These are phyloP conservation scores for Chrysolina americana DNA, from an alignment of 2,888 invertebrate species.

Conservation along the genomic window DNA sequence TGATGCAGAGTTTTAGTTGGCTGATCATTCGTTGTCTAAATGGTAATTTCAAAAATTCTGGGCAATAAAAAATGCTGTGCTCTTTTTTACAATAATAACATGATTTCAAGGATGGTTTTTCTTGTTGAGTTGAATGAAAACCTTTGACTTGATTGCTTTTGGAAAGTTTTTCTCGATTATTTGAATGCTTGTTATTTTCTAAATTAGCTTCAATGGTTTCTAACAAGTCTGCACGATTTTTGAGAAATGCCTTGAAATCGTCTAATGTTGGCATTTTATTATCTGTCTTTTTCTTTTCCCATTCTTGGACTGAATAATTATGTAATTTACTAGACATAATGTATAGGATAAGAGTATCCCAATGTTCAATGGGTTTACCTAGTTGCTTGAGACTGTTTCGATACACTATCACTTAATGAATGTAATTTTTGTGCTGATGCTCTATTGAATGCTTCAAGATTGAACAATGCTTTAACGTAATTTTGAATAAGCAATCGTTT, in stretches of 20 bases:
- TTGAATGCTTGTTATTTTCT: too few relatives aligned
- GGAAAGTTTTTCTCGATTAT: too few relatives aligned
- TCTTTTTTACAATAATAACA: too few relatives aligned
- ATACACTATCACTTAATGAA: slow-evolving; percentile 28
- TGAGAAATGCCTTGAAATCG: not conserved
- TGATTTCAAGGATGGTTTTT: too few relatives aligned
- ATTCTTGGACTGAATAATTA: slow-evolving; percentile 13
- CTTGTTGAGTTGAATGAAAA: too few relatives aligned
- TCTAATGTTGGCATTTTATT: not conserved
- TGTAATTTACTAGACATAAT: slow-evolving; percentile 35
- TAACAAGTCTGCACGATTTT: not conserved
- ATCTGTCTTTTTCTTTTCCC: slow-evolving; percentile 33
- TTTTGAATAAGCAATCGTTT: slow-evolving; percentile 39
- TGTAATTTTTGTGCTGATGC: slow-evolving; percentile 31
- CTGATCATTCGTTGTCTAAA: too few relatives aligned
- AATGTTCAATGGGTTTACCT: slow-evolving; percentile 19
- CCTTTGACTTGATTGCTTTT: too few relatives aligned
- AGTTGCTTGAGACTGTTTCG: slow-evolving; percentile 34
- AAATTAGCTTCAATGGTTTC: not conserved
- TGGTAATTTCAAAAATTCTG: too few relatives aligned
- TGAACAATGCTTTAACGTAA: slow-evolving; percentile 38
- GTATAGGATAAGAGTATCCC: slow-evolving; percentile 33
- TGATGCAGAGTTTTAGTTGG: too few relatives aligned
- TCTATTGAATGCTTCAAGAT: slow-evolving; percentile 20
- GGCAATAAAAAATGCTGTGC: too few relatives aligned